These are phyloP conservation scores for Sciaenops ocellatus DNA, from an alignment of 2,797 vertebrate genomes.

Conservation along the genomic window DNA sequence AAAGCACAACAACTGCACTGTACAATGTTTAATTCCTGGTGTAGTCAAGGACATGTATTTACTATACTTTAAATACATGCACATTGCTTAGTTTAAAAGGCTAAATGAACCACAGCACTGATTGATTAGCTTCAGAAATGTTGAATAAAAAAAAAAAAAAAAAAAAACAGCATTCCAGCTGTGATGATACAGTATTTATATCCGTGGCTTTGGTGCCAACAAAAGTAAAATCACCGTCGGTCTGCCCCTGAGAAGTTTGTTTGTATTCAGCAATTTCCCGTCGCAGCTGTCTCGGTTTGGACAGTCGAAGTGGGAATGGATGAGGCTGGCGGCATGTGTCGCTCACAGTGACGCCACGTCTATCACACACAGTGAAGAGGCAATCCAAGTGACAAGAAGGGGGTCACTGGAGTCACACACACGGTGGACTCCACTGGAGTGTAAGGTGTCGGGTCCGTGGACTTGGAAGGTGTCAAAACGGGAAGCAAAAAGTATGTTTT, in stretches of 20 bases:
- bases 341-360: conserved; percentile 35
- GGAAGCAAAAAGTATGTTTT: not conserved
- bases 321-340: conserved; percentile 51
- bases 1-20: not conserved
- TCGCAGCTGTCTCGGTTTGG: conserved; percentile 8
- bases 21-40: not conserved
- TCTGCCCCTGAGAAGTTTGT: conserved; percentile 30
- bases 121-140: not conserved
- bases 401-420: conserved; percentile 32
- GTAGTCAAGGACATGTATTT: not conserved
- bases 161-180: not conserved
- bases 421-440: conserved; percentile 14
- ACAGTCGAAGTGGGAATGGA: conserved; percentile 49
- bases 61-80: not conserved
- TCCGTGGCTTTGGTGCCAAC: conserved; percentile 2
- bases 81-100: not conserved
- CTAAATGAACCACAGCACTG: not conserved
- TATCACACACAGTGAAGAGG: conserved; percentile 35
- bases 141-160: not conserved
- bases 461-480: not conserved
- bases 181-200: conserved; percentile 8
- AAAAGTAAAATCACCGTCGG: conserved; percentile 21
- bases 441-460: conserved; percentile 20
- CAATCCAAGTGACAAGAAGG: conserved; percentile 28
- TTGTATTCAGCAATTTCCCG: conserved; percentile 9